Percentiles rank a stretch among this genome's conserved stretches.
Conservation (phyloP, 2,888 invertebrate genomes). For the Odontomyia ornata region DNA sequence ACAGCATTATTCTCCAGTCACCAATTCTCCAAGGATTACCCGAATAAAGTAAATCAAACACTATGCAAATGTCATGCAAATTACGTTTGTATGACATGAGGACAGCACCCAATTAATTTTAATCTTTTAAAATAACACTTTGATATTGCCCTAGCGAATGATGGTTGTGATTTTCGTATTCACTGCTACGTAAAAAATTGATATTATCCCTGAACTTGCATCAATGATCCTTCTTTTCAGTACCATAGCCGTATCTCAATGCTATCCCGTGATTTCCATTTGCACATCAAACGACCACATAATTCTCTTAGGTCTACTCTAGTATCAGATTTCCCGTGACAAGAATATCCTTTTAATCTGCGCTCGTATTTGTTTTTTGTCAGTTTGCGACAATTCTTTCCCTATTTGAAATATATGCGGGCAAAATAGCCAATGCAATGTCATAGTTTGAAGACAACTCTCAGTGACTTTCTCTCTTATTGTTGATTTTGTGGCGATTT, state of each 20-base stretch:
- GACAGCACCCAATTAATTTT: constrained; percentile 48
- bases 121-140: constrained; percentile 48
- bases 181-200: not conserved
- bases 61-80: constrained; percentile 45
- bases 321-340: constrained; percentile 38
- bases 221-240: too few relatives aligned
- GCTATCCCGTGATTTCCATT: constrained; percentile 45
- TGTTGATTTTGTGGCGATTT: not conserved
- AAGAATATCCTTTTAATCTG: constrained; percentile 48
- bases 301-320: constrained; percentile 40
- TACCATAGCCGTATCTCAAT: not conserved
- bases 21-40: not conserved
- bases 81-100: constrained; percentile 46
- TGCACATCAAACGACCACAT: constrained; percentile 49
- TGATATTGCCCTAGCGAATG: constrained; percentile 35
- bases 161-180: not conserved
- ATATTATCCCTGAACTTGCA: not conserved
- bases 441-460: not conserved
- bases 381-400: not conserved
- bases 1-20: too few relatives aligned
- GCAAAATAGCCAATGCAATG: not conserved
- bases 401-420: not conserved
- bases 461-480: constrained; percentile 9
- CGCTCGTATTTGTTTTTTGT: not conserved
- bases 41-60: not conserved